Evolutionary conservation across 2,113 vertebrate genomes (phyloP).

Genomic region (Sinocyclocheilus rhinocerous): DNA sequence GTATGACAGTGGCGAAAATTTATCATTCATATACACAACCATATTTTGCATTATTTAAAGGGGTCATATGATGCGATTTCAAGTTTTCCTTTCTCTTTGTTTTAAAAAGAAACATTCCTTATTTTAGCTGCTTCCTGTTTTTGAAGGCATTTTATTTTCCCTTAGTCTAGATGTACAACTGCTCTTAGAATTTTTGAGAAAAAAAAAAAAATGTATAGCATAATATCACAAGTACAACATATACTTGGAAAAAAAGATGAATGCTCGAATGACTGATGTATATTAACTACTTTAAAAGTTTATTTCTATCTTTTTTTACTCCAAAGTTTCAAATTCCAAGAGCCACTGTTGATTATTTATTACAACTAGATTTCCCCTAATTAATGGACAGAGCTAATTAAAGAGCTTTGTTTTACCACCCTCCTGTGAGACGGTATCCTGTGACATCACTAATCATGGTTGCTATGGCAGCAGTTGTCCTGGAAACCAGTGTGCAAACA

Average conservation of each 20-base stretch:
- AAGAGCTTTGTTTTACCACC: constrained; percentile 5
- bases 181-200: neutral
- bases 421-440: neutral
- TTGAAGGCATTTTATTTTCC: neutral
- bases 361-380: constrained; percentile 8
- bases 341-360: neutral
- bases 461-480: constrained; percentile 45
- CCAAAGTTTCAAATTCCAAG: neutral
- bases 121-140: neutral
- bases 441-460: constrained; percentile 33
- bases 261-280: neutral
- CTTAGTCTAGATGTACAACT: neutral
- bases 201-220: neutral
- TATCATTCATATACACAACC: no score
- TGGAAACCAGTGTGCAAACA: constrained; percentile 23
- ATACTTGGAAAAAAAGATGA: no score
- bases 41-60: no score
- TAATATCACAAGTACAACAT: no score
- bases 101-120: no score
- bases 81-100: no score
- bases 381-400: constrained; percentile 3
- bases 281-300: neutral
- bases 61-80: no score
- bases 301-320: no score
- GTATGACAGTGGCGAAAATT: no score